Conservation (phyloP, 2,888 invertebrate species). For the Scaptomyza flava region DNA sequence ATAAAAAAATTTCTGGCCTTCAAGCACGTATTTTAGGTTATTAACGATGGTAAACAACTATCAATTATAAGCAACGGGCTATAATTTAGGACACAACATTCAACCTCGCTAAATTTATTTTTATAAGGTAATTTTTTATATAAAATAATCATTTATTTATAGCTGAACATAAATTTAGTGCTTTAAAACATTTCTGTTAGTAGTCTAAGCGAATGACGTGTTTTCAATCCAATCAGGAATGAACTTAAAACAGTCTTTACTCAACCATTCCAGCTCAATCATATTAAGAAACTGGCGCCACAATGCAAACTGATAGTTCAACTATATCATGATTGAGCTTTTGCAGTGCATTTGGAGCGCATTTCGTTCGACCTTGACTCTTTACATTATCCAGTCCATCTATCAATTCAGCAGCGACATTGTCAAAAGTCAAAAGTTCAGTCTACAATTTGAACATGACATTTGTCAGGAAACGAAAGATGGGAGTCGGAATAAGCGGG, state of each 20-base stretch:
- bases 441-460: conserved; percentile 74
- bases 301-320: conserved; percentile 15
- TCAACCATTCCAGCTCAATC: conserved; percentile 2
- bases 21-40: not conserved
- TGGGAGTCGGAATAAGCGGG: conserved; percentile 9
- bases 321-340: conserved; percentile 22
- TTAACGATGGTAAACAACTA: not conserved
- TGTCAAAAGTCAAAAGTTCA: conserved; percentile 74
- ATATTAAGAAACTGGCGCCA: conserved; percentile 6
- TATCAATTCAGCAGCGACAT: conserved; percentile 35
- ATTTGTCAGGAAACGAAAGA: conserved; percentile 60
- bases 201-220: not conserved
- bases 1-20: not conserved
- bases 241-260: not conserved
- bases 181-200: not conserved
- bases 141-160: not conserved
- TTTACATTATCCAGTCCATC: conserved; percentile 42
- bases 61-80: not conserved
- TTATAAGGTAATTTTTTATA: too few species aligned
- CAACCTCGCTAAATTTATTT: too few species aligned
- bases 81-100: too few species aligned
- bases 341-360: conserved; percentile 19
- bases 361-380: conserved; percentile 47
- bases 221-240: conserved; percentile 1
- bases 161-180: too few species aligned